Percentiles rank a stretch among this genome's conserved stretches.
These are phyloP conservation scores for Acanthiza pusilla DNA, from an alignment of 2,797 vertebrate species.

Conservation along the genomic window DNA sequence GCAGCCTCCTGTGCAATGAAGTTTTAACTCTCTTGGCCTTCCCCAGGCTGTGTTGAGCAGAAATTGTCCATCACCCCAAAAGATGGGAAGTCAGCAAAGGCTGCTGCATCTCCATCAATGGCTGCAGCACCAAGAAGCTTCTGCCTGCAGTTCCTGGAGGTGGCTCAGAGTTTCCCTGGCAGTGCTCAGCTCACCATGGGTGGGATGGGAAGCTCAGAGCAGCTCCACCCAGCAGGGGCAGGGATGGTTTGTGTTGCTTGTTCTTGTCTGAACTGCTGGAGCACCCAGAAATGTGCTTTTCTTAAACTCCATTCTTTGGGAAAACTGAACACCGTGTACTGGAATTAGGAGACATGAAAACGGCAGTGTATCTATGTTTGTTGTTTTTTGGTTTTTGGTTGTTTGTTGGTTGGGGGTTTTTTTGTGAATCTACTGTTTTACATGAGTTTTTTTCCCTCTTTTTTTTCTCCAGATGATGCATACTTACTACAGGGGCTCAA, in stretches of 20 bases:
- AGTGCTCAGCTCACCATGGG: not conserved
- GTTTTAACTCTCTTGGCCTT: conserved; percentile 18
- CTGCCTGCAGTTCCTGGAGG: not conserved
- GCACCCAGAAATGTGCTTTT: not conserved
- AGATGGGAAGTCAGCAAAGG: not conserved
- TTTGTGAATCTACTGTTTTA: not conserved
- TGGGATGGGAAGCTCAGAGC: not conserved
- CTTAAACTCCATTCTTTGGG: not conserved
- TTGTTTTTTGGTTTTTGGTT: not conserved
- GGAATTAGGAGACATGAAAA: not conserved
- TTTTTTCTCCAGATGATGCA: conserved; percentile 85
- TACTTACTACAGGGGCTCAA: conserved; percentile 95
- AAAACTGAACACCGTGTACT: not conserved
- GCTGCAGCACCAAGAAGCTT: not conserved
- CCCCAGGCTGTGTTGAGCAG: not conserved
- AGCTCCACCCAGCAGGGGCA: not conserved
- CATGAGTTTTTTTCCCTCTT: not conserved
- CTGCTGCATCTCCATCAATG: not conserved
- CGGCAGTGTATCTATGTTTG: too few species aligned
- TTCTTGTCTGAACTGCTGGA: not conserved
- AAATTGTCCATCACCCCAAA: not conserved
- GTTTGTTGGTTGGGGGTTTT: too few species aligned
- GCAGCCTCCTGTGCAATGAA: not conserved
- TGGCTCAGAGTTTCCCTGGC: not conserved
- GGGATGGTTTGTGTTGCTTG: not conserved